These are phyloP conservation scores for Channallabes apus DNA, from an alignment of 2,797 vertebrate species.

Conservation along the genomic window DNA sequence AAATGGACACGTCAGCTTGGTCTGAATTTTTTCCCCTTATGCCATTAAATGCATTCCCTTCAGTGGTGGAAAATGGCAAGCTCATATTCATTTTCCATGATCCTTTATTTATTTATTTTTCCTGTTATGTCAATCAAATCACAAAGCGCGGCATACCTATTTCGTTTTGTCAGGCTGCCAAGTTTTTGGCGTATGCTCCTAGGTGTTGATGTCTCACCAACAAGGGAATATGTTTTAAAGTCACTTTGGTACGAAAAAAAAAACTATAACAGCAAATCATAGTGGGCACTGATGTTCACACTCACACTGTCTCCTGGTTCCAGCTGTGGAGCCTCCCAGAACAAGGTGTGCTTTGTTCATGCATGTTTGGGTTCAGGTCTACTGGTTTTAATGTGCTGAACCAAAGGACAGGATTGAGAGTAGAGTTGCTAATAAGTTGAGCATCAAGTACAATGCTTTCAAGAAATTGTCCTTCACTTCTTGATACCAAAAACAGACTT, in stretches of 20 bases:
- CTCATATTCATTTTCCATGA: conserved; percentile 30
- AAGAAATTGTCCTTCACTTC: conserved; percentile 4
- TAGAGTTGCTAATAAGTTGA: conserved; percentile 21
- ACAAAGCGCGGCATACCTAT: background rate
- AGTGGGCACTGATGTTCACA: conserved; percentile 15
- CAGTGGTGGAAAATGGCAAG: conserved; percentile 24
- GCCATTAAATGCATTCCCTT: conserved; percentile 35
- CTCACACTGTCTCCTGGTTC: conserved; percentile 35
- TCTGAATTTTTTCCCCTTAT: conserved; percentile 29
- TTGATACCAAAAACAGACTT: background rate
- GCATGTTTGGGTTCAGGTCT: conserved; percentile 70
- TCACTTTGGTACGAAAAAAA: background rate
- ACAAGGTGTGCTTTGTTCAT: conserved; percentile 62
- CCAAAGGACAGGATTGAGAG: conserved; percentile 11
- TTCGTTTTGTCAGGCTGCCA: background rate
- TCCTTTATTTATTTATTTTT: background rate
- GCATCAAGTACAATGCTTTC: conserved; percentile 21
- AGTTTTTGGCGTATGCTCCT: background rate
- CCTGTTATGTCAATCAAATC: conserved; percentile 23
- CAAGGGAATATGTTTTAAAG: background rate
- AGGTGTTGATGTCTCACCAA: background rate
- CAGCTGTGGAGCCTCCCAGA: conserved; percentile 43
- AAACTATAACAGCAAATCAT: conserved; percentile 38
- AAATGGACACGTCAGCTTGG: conserved; percentile 35
- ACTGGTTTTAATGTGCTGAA: conserved; percentile 60